Conservation (phyloP, 2,888 invertebrate species). For the Ommatoiulus sabulosus region DNA sequence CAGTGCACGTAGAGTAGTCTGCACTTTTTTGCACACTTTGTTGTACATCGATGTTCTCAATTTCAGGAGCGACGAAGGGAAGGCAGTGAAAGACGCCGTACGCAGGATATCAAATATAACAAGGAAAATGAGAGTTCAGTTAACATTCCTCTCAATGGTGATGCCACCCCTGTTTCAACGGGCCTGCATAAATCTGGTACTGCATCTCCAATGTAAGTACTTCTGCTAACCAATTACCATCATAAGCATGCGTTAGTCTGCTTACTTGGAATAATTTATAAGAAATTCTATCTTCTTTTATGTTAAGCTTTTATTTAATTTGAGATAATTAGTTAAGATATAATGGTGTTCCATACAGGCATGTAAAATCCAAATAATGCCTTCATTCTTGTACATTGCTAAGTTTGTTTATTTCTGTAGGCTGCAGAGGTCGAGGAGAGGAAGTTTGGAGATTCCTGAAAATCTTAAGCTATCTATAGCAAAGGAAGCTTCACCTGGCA, state of each 20-base stretch:
- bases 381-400: too few species aligned
- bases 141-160: conserved; percentile 56
- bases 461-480: conserved; percentile 56
- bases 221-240: not conserved
- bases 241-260: too few species aligned
- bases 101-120: conserved; percentile 70
- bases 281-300: too few species aligned
- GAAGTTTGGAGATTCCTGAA: conserved; percentile 55
- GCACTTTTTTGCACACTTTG: not conserved
- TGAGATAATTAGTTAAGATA: too few species aligned
- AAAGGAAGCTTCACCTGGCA: conserved; percentile 5
- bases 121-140: conserved; percentile 58
- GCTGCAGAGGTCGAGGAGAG: conserved; percentile 41
- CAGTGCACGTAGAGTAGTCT: too few species aligned
- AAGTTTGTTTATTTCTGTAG: not conserved
- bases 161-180: not conserved
- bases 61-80: conserved; percentile 75
- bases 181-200: conserved; percentile 53
- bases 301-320: too few species aligned
- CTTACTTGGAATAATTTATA: too few species aligned
- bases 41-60: not conserved
- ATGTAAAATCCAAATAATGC: too few species aligned
- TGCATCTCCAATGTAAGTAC: conserved; percentile 54
- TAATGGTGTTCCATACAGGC: too few species aligned
- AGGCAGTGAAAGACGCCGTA: conserved; percentile 76